Conservation (phyloP, 1,140 invertebrate species). For the Pygmarrhopalites habei region DNA sequence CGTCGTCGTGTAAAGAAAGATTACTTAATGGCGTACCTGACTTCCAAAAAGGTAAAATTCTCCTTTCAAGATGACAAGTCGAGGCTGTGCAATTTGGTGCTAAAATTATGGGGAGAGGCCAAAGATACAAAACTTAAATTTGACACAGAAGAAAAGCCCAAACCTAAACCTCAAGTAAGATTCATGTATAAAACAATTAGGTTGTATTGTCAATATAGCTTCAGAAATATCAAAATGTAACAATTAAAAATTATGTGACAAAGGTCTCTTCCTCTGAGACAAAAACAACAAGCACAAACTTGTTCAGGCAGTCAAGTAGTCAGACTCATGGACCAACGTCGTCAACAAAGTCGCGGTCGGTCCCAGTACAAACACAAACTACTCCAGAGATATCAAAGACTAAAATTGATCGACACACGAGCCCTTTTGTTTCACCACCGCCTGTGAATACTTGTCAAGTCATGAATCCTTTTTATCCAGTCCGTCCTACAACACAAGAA, state of each 20-base stretch:
- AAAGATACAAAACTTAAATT: neutral
- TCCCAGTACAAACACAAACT: neutral
- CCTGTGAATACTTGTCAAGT: neutral
- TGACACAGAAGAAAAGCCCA: neutral
- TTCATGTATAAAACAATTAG: neutral
- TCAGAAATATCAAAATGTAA: neutral
- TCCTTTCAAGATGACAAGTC: constrained; percentile 3
- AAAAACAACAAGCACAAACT: neutral
- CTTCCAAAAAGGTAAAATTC: constrained; percentile 2
- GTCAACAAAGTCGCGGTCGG: neutral
- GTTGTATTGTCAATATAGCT: neutral
- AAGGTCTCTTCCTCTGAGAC: neutral
- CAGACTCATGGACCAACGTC: too few species aligned
- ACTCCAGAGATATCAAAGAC: neutral
- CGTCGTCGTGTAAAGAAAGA: constrained; percentile 14
- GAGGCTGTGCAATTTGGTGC: neutral
- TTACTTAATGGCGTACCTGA: constrained; percentile 9
- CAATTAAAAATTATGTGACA: neutral
- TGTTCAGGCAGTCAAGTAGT: too few species aligned
- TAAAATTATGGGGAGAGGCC: constrained; percentile 16
- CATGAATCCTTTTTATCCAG: neutral
- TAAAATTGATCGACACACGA: neutral
- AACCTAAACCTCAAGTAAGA: neutral
- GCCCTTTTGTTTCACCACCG: neutral
- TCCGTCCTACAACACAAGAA: neutral